These are phyloP conservation scores for Scaptodrosophila latifasciaeformis DNA, from an alignment of 2,888 invertebrate genomes.

Conservation along the genomic window DNA sequence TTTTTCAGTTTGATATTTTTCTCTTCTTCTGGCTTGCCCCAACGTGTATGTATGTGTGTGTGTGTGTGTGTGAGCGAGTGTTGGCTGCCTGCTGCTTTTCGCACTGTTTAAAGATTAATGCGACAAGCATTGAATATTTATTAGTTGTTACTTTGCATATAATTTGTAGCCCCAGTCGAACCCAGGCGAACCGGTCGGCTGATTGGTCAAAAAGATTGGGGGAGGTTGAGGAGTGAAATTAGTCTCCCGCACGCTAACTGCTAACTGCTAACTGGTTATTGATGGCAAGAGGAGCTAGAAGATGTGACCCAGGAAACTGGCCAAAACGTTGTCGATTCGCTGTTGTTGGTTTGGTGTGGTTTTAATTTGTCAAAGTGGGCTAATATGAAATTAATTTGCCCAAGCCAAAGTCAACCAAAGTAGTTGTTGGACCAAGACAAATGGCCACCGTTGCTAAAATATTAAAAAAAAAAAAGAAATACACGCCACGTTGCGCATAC, in stretches of 20 bases:
- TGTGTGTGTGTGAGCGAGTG: no score
- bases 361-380: slow-evolving; percentile 67
- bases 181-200: no score
- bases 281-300: no score
- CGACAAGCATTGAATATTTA: slow-evolving; percentile 67
- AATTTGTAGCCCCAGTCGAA: slow-evolving; percentile 48
- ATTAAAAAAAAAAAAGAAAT: slow-evolving; percentile 48
- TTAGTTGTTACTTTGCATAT: slow-evolving; percentile 66
- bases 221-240: no score
- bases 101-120: slow-evolving; percentile 66
- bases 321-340: no score
- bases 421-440: slow-evolving; percentile 49
- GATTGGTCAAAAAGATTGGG: no score
- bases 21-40: slow-evolving; percentile 12
- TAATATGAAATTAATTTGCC: slow-evolving; percentile 65
- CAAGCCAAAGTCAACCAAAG: slow-evolving; percentile 26
- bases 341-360: no score
- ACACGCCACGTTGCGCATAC: slow-evolving; percentile 1
- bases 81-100: slow-evolving; percentile 28
- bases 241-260: slow-evolving; percentile 26
- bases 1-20: slow-evolving; percentile 20
- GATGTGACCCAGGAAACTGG: no score
- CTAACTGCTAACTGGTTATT: no score
- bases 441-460: slow-evolving; percentile 64
- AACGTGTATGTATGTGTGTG: background rate